Evolutionary conservation across 2,113 vertebrate species (phyloP).

Genomic region (Siniperca knerii): DNA sequence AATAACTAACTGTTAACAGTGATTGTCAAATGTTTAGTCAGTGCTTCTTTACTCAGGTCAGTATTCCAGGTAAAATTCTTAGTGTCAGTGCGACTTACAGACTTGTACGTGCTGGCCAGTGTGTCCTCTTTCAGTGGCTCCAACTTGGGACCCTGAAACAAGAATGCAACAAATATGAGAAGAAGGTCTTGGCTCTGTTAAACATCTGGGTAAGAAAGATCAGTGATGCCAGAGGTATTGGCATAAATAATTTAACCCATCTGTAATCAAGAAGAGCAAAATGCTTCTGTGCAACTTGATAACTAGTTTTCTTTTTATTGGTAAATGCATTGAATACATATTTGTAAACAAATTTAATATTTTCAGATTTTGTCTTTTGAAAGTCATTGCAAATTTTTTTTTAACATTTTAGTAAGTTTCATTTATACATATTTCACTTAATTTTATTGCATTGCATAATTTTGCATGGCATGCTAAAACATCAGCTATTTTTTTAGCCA

Average conservation of each 20-base stretch:
- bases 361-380: too few relatives aligned
- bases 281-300: neutral
- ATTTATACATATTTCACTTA: neutral
- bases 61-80: neutral
- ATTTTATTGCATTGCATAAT: neutral
- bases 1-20: neutral
- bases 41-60: neutral
- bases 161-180: conserved; percentile 9
- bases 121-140: conserved; percentile 90
- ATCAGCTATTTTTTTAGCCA: neutral
- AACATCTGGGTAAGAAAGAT: neutral
- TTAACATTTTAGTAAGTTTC: too few relatives aligned
- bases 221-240: neutral
- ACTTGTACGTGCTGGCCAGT: conserved; percentile 84
- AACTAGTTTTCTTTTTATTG: neutral
- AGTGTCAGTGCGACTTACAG: conserved; percentile 83
- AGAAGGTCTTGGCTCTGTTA: neutral
- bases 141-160: conserved; percentile 87
- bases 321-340: too few relatives aligned
- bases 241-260: neutral
- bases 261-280: neutral
- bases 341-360: too few relatives aligned
- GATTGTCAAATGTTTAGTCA: neutral
- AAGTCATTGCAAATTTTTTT: too few relatives aligned
- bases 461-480: neutral